These are phyloP conservation scores for Coelopa frigida DNA, from an alignment of 1,140 invertebrate genomes.

Conservation along the genomic window DNA sequence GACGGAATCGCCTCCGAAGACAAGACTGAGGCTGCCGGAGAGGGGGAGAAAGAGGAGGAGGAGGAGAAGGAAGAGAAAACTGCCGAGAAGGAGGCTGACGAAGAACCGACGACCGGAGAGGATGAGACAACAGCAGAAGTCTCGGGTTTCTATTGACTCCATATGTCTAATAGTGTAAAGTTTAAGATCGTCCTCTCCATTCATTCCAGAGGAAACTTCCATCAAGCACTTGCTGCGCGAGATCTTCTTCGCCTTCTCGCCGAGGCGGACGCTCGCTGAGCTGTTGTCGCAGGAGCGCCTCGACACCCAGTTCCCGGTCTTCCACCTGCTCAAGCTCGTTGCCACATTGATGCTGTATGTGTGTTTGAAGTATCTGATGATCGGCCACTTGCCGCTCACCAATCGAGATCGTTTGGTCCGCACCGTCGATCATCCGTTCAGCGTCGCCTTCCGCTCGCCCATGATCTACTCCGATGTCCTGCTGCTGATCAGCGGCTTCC, in stretches of 20 bases:
- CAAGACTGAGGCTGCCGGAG: background rate
- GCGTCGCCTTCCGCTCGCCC: slow-evolving; percentile 52
- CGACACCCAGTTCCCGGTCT: slow-evolving; percentile 26
- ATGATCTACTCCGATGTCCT: slow-evolving; percentile 60
- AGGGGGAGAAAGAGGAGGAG: background rate
- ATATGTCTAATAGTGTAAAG: too few relatives aligned
- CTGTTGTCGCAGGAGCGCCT: slow-evolving; percentile 15
- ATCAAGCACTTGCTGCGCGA: slow-evolving; percentile 6
- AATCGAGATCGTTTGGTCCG: slow-evolving; percentile 56
- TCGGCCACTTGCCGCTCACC: slow-evolving; percentile 52
- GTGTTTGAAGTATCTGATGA: slow-evolving; percentile 56
- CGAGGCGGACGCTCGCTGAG: slow-evolving; percentile 40
- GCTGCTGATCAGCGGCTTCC: slow-evolving; percentile 55
- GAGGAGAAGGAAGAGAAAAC: background rate
- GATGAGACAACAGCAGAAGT: background rate
- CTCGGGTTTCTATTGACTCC: too few relatives aligned
- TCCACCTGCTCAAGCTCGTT: slow-evolving; percentile 55
- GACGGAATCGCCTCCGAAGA: background rate
- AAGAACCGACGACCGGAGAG: background rate
- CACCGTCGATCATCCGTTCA: slow-evolving; percentile 53
- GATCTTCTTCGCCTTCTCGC: slow-evolving; percentile 43
- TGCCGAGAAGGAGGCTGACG: background rate
- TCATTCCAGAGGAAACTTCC: slow-evolving; percentile 6
- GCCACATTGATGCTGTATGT: slow-evolving; percentile 53
- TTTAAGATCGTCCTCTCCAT: background rate